These are phyloP conservation scores for Neomonachus schauinslandi DNA, from an alignment of 2,113 vertebrate species.

Conservation along the genomic window DNA sequence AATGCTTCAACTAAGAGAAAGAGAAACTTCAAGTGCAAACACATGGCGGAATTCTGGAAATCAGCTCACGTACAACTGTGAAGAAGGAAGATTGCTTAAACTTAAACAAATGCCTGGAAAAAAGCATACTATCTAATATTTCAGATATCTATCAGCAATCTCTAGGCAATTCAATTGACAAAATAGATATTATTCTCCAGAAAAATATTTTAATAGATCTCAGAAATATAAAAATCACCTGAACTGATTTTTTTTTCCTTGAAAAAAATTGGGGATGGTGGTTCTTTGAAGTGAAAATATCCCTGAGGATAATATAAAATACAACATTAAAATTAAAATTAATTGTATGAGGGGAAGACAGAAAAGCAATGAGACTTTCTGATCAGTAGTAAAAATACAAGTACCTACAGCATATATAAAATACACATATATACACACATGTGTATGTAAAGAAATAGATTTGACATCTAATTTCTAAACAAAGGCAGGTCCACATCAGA, in stretches of 20 bases:
- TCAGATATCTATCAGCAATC: slow-evolving; percentile 12
- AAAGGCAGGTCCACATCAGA: neutral
- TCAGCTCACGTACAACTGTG: neutral
- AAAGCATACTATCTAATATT: neutral
- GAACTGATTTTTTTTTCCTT: neutral
- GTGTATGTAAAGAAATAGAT: neutral
- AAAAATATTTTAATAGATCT: neutral
- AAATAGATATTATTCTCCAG: neutral
- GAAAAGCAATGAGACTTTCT: neutral
- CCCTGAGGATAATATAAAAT: slow-evolving; percentile 1
- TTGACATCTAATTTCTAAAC: neutral
- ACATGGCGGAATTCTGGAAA: neutral
- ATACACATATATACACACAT: neutral
- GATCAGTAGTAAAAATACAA: neutral
- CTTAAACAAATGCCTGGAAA: neutral
- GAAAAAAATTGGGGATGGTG: neutral
- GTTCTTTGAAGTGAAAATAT: neutral
- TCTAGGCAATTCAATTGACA: neutral
- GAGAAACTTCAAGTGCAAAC: neutral
- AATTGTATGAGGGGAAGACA: neutral
- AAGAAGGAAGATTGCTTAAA: slow-evolving; percentile 28
- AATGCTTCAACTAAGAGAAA: neutral
- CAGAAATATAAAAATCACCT: neutral
- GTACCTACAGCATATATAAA: neutral
- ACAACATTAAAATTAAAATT: neutral